A percentile compares a stretch with the other conserved stretches of the same genome.
phyloP scores from a whole-genome alignment of 2,888 invertebrate genomes.

The Cataglyphis cursor region DNA sequence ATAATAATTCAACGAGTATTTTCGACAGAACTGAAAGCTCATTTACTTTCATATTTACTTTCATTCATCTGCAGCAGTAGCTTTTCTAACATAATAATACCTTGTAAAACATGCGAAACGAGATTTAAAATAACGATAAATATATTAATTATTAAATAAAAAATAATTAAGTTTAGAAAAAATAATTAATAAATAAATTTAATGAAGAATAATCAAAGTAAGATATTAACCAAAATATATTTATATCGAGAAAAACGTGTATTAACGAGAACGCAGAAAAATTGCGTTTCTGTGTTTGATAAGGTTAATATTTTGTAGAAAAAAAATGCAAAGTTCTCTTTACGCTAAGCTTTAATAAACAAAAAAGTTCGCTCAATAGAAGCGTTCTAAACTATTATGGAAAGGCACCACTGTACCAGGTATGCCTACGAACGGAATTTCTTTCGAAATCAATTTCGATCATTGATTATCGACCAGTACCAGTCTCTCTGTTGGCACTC shows the following conservation, averaged over 20 bases:
- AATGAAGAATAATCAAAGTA: not conserved
- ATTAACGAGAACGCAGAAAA: slow-evolving; percentile 1
- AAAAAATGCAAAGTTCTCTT: not conserved
- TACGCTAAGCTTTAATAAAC: not conserved
- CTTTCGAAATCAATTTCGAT: slow-evolving; percentile 56
- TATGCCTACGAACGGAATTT: slow-evolving; percentile 43
- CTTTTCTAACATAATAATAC: not conserved
- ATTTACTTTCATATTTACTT: not conserved
- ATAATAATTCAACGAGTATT: not conserved
- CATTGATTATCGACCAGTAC: slow-evolving; percentile 72
- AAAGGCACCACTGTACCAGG: slow-evolving; percentile 35
- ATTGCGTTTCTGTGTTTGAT: not conserved
- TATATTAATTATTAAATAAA: not conserved
- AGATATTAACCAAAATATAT: not conserved
- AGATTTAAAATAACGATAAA: not conserved
- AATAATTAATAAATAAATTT: not conserved
- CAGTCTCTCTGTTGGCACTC: slow-evolving; percentile 67
- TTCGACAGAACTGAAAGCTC: not conserved
- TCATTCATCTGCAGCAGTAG: too few relatives aligned
- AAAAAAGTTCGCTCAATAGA: slow-evolving; percentile 30
- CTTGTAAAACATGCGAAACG: not conserved
- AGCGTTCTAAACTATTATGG: slow-evolving; percentile 19
- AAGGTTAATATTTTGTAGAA: not conserved
- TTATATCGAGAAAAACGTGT: not conserved
- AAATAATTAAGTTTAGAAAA: not conserved